A percentile compares a stretch with the other conserved stretches of the same genome.
These are phyloP conservation scores for Cremastobaeus sp. DNA, from an alignment of 2,888 invertebrate species.

Conservation along the genomic window DNA sequence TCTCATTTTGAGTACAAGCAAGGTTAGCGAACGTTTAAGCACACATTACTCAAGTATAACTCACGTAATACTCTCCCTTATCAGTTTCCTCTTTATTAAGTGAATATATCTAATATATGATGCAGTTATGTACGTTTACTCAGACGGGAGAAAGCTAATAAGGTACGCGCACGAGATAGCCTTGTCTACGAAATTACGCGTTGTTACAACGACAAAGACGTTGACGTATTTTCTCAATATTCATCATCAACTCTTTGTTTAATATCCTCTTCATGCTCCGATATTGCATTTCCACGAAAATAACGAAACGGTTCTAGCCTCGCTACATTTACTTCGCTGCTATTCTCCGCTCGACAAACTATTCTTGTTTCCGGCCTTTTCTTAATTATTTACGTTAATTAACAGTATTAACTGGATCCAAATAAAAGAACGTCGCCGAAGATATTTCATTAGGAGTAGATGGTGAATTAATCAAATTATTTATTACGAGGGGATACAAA, in stretches of 20 bases:
- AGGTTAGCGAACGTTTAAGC: constrained; percentile 1
- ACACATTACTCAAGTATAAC: background rate
- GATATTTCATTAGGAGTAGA: no score
- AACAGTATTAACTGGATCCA: no score
- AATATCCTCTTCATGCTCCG: no score
- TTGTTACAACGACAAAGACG: constrained; percentile 3
- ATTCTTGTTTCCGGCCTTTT: no score
- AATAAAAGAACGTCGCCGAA: no score
- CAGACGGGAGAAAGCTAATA: constrained; percentile 29
- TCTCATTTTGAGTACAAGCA: no score
- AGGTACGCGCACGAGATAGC: constrained; percentile 8
- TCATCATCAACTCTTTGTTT: no score
- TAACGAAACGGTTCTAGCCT: no score
- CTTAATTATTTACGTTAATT: no score
- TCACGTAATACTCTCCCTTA: constrained; percentile 14
- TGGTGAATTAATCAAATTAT: constrained; percentile 16
- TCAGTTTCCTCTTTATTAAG: constrained; percentile 37
- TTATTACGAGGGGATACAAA: constrained; percentile 13
- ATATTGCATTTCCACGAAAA: no score
- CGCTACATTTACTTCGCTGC: no score
- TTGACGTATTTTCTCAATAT: background rate
- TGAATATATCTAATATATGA: constrained; percentile 35
- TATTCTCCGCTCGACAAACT: no score
- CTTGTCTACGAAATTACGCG: constrained; percentile 15
- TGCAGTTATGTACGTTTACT: constrained; percentile 24